Evolutionary conservation across 1,140 invertebrate genomes (phyloP), one percentile per base, ranked within the genome.

Genomic region (Odontomachus brunneus): DNA sequence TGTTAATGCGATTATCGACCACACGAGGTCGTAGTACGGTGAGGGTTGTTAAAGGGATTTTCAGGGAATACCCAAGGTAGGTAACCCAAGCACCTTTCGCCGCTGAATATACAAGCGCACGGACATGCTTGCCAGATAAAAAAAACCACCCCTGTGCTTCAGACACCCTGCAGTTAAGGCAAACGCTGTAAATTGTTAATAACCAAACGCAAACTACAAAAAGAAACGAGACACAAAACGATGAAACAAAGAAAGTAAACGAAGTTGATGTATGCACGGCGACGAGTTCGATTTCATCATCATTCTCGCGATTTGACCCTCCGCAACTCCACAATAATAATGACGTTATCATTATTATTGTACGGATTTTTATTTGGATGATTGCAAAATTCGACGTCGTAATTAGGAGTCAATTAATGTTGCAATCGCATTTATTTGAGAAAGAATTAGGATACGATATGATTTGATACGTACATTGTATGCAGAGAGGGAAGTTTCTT

Each of bases 11-110:
- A 69, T 80, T 69, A 71, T 80, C 51, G n/a, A 69, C 49, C 26
- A 12, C 26, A 12, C 11, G 33, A 78, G 33, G 51, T 75, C 57
- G 73, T 26, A 29, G 73, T n/a, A 29, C 26, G 15, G n/a, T 59
- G 19, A 66, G 29, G 62, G 38, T 44, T 80, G 53, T 80, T 80
- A 80, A 80, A 48, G 71, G 65, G 75, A 80, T 80, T 80, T n/a
- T 80, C 19, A 26, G 26, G 24, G 33, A 49, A 48, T 29, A 80
- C 33, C 65, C n/a, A n/a, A 80, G 22, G 12, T 33, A 33, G n/a
- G n/a, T 69, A 71, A 71, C 65, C 75, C 75, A 80, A 71, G 75
- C 75, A 14, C 57, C 22, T 57, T 59, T 33, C 11, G 14, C n/a
- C 63, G 67, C 17, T 22, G 12, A 71, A 59, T 80, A 3, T 44